These are phyloP conservation scores for Lasiurus borealis DNA, from an alignment of 2,113 vertebrate genomes.

Conservation along the genomic window DNA sequence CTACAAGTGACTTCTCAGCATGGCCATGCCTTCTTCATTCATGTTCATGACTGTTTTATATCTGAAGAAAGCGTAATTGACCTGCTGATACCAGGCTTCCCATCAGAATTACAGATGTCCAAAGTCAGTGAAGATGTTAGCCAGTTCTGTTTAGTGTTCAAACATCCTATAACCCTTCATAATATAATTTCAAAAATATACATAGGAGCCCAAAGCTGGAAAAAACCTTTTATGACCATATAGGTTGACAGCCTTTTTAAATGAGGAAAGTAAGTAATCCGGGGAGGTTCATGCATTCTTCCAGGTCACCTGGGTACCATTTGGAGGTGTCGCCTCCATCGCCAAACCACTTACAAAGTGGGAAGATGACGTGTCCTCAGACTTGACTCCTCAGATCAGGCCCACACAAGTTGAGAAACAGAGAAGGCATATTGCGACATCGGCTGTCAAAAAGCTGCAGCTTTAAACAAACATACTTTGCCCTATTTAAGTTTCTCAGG, in stretches of 20 bases:
- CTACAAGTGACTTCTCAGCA: too few relatives aligned
- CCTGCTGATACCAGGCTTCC: not conserved
- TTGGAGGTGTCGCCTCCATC: not conserved
- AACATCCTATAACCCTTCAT: not conserved
- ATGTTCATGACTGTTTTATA: not conserved
- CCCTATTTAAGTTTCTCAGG: not conserved
- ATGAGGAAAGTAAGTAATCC: not conserved
- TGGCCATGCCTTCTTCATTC: not conserved
- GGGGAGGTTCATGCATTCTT: not conserved
- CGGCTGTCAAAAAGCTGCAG: not conserved
- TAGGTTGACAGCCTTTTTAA: not conserved
- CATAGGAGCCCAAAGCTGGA: not conserved
- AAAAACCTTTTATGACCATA: not conserved
- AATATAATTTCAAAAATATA: not conserved
- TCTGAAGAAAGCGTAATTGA: not conserved
- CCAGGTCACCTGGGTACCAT: not conserved
- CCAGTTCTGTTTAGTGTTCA: not conserved
- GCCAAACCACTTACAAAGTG: not conserved
- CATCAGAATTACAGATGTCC: not conserved
- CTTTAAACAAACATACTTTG: slow-evolving; percentile 10
- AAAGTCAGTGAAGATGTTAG: not conserved
- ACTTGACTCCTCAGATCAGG: not conserved
- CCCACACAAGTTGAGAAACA: not conserved
- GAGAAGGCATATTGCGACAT: slow-evolving; percentile 27
- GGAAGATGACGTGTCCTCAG: not conserved